These are phyloP conservation scores for Ifrita kowaldi DNA, from an alignment of 2,113 vertebrate genomes.

Conservation along the genomic window DNA sequence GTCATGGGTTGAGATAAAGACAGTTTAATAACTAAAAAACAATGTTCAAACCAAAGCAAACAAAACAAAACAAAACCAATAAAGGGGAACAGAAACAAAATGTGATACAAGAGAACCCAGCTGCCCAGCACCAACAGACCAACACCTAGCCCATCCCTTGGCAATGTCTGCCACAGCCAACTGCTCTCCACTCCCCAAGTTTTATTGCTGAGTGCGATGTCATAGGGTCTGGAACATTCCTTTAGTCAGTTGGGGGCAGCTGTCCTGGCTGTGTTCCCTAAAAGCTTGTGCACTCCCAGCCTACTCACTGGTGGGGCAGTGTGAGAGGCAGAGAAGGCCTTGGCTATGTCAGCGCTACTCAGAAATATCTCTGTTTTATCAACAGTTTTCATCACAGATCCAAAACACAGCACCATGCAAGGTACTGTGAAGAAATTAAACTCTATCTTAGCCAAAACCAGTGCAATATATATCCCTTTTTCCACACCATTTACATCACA, in stretches of 20 bases:
- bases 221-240: background rate
- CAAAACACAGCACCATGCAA: background rate
- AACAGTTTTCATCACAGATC: background rate
- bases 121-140: background rate
- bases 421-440: background rate
- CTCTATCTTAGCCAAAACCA: background rate
- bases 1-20: background rate
- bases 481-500: accelerated
- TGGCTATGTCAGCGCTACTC: background rate
- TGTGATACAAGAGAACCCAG: accelerated
- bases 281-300: background rate
- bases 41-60: background rate
- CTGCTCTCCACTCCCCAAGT: background rate
- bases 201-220: background rate
- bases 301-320: accelerated
- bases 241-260: background rate
- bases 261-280: background rate
- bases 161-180: accelerated
- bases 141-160: background rate
- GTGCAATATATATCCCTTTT: background rate
- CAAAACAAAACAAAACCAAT: background rate
- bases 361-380: background rate
- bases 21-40: background rate
- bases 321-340: background rate
- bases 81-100: background rate